A percentile compares a stretch with the other conserved stretches of the same genome.
Evolutionary conservation across 2,797 vertebrate species (phyloP).

Genomic region (Muscicapa striata): DNA sequence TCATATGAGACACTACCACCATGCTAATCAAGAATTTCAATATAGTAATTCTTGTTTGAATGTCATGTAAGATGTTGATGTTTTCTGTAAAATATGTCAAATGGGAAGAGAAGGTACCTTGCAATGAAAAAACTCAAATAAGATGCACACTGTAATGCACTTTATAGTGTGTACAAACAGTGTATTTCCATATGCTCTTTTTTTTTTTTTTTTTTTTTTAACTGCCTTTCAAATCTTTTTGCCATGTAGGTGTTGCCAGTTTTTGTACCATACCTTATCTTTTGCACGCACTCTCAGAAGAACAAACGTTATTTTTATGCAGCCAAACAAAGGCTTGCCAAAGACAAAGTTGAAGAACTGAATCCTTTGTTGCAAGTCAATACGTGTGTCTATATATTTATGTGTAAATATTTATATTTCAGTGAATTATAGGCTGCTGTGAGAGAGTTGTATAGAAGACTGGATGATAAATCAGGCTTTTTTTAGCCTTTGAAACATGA

Average conservation of each 20-base stretch:
- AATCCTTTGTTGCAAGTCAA: background rate
- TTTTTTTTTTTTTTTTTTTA: rapidly evolving
- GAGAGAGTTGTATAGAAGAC: background rate
- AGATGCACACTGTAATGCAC: background rate
- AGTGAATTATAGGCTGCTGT: background rate
- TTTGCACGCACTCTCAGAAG: background rate
- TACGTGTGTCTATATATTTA: background rate
- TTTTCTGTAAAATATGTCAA: background rate
- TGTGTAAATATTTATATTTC: background rate
- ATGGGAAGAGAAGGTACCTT: background rate
- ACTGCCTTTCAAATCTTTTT: background rate
- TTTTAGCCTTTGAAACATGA: background rate
- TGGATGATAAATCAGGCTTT: background rate
- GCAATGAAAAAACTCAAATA: background rate
- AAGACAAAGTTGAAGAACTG: background rate
- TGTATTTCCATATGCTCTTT: background rate
- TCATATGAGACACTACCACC: background rate
- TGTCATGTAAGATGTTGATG: background rate
- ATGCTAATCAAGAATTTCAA: background rate
- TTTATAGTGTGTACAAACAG: background rate
- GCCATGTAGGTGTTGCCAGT: background rate
- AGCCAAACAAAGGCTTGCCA: background rate
- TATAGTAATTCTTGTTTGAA: background rate
- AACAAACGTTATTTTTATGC: background rate
- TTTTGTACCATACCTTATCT: background rate